Percentiles rank a stretch among this genome's conserved stretches.
phyloP scores from a whole-genome alignment of 2,113 vertebrate genomes.

The Percopsis transmontana region DNA sequence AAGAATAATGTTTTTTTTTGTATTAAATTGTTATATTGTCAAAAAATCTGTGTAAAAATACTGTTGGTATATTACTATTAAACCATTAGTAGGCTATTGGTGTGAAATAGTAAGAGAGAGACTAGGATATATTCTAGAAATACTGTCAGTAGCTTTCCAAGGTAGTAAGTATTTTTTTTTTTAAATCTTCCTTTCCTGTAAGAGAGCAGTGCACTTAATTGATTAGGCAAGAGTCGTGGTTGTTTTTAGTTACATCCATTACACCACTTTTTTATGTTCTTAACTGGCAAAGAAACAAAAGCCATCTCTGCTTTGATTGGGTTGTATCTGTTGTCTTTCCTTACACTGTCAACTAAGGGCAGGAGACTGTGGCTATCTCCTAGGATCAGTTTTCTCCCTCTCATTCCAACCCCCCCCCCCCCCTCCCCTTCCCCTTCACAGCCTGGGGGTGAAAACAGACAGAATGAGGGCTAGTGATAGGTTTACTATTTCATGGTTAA shows the following conservation, averaged over 20 bases:
- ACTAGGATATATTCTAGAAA: too few species aligned
- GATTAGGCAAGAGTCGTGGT: conserved; percentile 26
- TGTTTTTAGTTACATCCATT: conserved; percentile 40
- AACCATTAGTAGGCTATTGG: too few species aligned
- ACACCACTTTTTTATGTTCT: conserved; percentile 21
- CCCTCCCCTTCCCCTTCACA: conserved; percentile 28
- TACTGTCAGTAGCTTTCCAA: background rate
- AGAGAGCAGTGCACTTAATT: background rate
- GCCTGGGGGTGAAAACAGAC: conserved; percentile 37
- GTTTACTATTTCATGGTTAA: conserved; percentile 29
- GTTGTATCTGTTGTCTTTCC: conserved; percentile 47
- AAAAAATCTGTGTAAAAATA: conserved; percentile 11
- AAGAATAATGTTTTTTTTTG: conserved; percentile 73
- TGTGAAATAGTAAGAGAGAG: too few species aligned
- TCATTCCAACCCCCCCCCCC: conserved; percentile 12
- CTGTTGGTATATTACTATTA: background rate
- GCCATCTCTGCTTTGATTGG: conserved; percentile 16
- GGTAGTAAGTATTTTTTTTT: background rate
- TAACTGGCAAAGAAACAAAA: conserved; percentile 29
- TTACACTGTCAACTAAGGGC: conserved; percentile 2
- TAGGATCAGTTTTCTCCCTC: conserved; percentile 49
- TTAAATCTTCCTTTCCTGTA: background rate
- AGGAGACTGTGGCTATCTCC: conserved; percentile 11
- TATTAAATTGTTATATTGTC: conserved; percentile 81
- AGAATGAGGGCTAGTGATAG: conserved; percentile 21